Conservation (phyloP, 2,888 invertebrate species). For the Leptopilina myrica region DNA sequence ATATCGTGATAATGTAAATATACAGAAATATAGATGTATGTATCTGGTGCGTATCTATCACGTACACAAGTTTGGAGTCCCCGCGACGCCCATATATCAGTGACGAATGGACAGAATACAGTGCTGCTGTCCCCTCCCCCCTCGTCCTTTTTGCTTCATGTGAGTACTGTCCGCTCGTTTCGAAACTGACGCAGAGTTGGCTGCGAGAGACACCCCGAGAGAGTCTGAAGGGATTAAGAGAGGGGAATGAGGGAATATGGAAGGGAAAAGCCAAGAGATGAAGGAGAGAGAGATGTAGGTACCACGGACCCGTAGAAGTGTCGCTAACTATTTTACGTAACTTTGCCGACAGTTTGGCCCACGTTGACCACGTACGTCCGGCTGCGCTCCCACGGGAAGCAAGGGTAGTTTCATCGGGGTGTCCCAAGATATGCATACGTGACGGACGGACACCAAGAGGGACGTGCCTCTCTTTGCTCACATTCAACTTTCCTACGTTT, state of each 20-base stretch:
- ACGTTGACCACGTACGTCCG: conserved; percentile 77
- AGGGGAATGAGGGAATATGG: conserved; percentile 43
- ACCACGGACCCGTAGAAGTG: conserved; percentile 67
- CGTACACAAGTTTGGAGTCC: conserved; percentile 65
- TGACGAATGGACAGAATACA: conserved; percentile 66
- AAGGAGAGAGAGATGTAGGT: conserved; percentile 56
- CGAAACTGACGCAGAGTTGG: conserved; percentile 43
- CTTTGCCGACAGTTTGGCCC: conserved; percentile 76
- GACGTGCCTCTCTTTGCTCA: conserved; percentile 64
- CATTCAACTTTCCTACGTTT: conserved; percentile 51
- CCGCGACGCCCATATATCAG: conserved; percentile 70
- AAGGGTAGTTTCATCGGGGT: conserved; percentile 67
- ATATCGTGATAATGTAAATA: conserved; percentile 8
- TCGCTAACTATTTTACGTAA: conserved; percentile 77
- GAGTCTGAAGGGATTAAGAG: conserved; percentile 44
- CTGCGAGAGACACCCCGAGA: conserved; percentile 44
- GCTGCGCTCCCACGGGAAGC: conserved; percentile 71
- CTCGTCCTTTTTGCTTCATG: conserved; percentile 42
- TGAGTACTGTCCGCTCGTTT: conserved; percentile 49
- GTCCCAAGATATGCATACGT: conserved; percentile 77
- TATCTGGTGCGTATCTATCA: conserved; percentile 67
- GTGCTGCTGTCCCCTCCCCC: conserved; percentile 41
- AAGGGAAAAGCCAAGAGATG: conserved; percentile 49
- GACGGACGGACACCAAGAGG: conserved; percentile 69
- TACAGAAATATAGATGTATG: background rate